phyloP scores from a whole-genome alignment of 2,888 invertebrate genomes.

The Coleophora deauratella region DNA sequence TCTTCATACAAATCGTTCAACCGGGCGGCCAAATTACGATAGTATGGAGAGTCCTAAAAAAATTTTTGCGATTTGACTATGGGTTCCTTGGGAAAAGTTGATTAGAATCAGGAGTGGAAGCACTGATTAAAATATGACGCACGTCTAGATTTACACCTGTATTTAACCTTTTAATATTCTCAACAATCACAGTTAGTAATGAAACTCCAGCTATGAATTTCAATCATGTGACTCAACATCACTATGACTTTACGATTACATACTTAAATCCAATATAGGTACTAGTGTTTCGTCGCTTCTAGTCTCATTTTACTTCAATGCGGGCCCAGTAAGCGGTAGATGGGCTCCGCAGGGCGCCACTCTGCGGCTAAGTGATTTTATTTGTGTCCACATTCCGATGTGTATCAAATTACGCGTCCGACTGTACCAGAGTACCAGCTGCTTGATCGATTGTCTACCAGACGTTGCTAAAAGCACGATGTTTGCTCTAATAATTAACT shows the following conservation, averaged over 20 bases:
- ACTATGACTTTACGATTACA: too few relatives aligned
- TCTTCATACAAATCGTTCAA: too few relatives aligned
- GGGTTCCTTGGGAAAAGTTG: too few relatives aligned
- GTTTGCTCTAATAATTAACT: conserved; percentile 47
- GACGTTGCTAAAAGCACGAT: conserved; percentile 53
- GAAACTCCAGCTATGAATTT: too few relatives aligned
- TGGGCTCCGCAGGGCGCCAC: conserved; percentile 64
- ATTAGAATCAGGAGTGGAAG: too few relatives aligned
- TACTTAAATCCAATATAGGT: conserved; percentile 11
- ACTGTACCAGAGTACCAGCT: conserved; percentile 41
- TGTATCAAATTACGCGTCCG: conserved; percentile 67
- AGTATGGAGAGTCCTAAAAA: too few relatives aligned
- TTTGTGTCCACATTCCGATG: conserved; percentile 71
- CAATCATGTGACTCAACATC: too few relatives aligned
- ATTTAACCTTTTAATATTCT: background rate
- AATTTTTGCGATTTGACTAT: too few relatives aligned
- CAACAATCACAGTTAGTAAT: too few relatives aligned
- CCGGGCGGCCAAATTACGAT: too few relatives aligned
- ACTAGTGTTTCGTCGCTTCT: conserved; percentile 20
- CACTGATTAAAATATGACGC: too few relatives aligned
- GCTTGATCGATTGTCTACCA: conserved; percentile 59
- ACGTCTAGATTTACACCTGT: too few relatives aligned
- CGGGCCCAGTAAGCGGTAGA: conserved; percentile 43
- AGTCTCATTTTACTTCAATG: conserved; percentile 20
- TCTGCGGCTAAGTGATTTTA: conserved; percentile 70